These are phyloP conservation scores for Pogonognathellus flavescens DNA, from an alignment of 1,140 invertebrate species.

Conservation along the genomic window DNA sequence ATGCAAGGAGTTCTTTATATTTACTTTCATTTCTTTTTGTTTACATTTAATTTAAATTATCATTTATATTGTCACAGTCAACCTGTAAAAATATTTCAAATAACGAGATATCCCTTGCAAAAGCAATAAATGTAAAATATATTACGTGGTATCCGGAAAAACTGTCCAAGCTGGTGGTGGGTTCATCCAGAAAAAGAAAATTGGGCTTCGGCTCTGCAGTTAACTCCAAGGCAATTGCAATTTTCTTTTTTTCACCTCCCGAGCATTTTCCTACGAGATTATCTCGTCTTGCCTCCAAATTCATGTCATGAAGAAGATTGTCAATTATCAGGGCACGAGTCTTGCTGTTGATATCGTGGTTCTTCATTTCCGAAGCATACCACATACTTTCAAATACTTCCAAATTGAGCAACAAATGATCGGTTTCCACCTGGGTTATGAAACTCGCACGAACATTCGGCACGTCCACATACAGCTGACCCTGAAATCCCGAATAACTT, in stretches of 20 bases:
- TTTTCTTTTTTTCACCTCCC: constrained; percentile 54
- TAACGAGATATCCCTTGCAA: background rate
- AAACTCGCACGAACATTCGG: constrained; percentile 6
- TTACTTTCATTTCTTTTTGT: no score
- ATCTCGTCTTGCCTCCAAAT: background rate
- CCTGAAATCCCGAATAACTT: background rate
- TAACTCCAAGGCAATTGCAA: constrained; percentile 54
- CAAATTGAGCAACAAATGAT: constrained; percentile 52
- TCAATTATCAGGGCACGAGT: background rate
- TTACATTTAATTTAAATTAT: no score
- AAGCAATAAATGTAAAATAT: background rate
- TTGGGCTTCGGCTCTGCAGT: constrained; percentile 28
- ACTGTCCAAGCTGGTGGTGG: constrained; percentile 51
- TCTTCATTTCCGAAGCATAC: constrained; percentile 51
- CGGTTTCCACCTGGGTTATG: constrained; percentile 53
- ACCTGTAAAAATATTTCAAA: no score
- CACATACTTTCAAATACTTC: constrained; percentile 22
- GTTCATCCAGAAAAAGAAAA: constrained; percentile 54
- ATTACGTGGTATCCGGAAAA: constrained; percentile 42
- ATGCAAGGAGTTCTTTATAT: no score
- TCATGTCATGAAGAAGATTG: background rate
- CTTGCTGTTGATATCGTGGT: background rate
- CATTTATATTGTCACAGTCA: no score
- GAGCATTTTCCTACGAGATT: constrained; percentile 36
- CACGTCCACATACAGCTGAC: background rate